Evolutionary conservation across 2,888 invertebrate species (phyloP).

Genomic region (Anthophora plumipes): DNA sequence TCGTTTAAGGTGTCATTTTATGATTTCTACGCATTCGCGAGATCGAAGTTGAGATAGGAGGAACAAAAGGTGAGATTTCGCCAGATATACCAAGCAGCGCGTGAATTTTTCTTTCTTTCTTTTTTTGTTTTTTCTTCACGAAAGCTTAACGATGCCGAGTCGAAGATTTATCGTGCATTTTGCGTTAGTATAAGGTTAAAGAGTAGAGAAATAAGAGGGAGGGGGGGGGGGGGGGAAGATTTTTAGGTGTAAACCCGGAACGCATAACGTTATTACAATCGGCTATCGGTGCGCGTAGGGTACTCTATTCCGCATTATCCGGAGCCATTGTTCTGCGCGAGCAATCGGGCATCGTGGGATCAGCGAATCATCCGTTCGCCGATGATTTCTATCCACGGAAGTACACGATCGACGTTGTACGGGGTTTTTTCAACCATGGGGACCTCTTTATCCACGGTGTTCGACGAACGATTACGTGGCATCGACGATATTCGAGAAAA

Average conservation of each 20-base stretch:
- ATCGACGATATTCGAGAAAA: neutral
- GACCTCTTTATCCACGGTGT: conserved; percentile 14
- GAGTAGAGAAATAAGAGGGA: too few species aligned
- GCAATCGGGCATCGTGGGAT: conserved; percentile 70
- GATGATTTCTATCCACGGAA: conserved; percentile 71
- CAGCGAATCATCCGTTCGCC: conserved; percentile 65
- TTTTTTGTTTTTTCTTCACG: too few species aligned
- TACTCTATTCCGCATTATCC: conserved; percentile 67
- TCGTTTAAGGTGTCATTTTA: neutral
- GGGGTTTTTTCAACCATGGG: conserved; percentile 22
- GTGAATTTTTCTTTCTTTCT: too few species aligned
- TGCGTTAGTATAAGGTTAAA: conserved; percentile 21
- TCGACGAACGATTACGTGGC: conserved; percentile 39
- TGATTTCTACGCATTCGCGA: neutral
- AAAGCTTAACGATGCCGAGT: neutral
- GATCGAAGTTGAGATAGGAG: neutral
- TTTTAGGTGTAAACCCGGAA: conserved; percentile 62
- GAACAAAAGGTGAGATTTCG: neutral
- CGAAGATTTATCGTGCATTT: conserved; percentile 45
- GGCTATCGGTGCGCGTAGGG: conserved; percentile 46
- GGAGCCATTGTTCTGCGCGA: conserved; percentile 60
- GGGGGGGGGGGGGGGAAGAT: neutral
- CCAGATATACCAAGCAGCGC: neutral
- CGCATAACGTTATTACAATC: conserved; percentile 61
- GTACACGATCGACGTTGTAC: conserved; percentile 63